Conservation (phyloP, 2,113 vertebrate species). For the Puntigrus tetrazona region DNA sequence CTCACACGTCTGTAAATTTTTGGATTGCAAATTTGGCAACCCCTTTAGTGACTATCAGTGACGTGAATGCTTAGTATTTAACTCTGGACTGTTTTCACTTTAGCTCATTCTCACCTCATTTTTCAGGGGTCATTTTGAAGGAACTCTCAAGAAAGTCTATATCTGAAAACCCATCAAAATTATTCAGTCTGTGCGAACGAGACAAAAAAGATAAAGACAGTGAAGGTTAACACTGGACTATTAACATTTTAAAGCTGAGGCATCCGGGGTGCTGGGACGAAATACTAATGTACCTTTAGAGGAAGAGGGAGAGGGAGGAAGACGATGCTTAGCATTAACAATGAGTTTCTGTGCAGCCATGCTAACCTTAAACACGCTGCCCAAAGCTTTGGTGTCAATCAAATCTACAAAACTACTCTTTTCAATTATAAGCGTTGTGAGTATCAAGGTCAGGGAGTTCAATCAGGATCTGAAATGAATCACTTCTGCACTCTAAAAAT, state of each 20-base stretch:
- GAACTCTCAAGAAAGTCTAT: neutral
- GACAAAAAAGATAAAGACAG: neutral
- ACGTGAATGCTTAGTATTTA: neutral
- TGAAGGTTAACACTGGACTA: neutral
- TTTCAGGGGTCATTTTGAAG: neutral
- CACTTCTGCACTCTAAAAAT: neutral
- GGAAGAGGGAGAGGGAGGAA: neutral
- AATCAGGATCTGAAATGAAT: neutral
- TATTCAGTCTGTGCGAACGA: neutral
- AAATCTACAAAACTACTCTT: neutral
- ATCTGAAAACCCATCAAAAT: neutral
- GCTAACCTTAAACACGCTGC: neutral
- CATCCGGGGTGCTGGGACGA: neutral
- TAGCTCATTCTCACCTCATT: neutral
- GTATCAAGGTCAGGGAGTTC: neutral
- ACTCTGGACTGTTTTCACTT: neutral
- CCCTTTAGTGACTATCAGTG: neutral
- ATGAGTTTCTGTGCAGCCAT: slow-evolving; percentile 1
- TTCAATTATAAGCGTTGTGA: neutral
- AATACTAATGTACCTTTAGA: neutral
- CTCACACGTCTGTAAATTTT: neutral
- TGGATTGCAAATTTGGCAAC: neutral
- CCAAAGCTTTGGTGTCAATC: neutral
- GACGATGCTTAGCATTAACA: neutral
- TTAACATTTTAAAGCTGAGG: neutral